A percentile compares a stretch with the other conserved stretches of the same genome.
phyloP scores from a whole-genome alignment of 2,113 vertebrate species.

The Menura novaehollandiae region DNA sequence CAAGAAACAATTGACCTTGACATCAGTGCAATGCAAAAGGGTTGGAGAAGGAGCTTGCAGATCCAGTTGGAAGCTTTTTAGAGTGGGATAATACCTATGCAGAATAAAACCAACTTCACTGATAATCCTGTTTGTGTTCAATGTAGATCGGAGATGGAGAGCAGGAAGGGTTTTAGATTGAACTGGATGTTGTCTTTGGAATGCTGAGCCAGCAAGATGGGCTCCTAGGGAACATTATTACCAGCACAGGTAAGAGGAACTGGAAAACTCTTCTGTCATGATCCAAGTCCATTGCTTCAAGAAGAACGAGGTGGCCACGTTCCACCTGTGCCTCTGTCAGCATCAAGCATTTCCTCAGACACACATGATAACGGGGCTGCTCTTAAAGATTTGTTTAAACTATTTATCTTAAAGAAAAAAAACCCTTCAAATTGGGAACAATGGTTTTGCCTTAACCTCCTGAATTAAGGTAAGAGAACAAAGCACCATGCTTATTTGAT shows the following conservation, averaged over 20 bases:
- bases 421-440: neutral
- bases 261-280: neutral
- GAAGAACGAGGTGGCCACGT: neutral
- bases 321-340: neutral
- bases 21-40: neutral
- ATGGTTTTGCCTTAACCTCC: neutral
- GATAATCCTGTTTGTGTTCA: neutral
- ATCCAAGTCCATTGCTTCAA: neutral
- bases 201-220: neutral
- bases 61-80: neutral
- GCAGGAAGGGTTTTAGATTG: neutral
- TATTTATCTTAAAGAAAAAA: neutral
- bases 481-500: neutral
- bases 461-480: neutral
- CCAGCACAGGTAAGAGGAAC: neutral
- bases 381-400: neutral
- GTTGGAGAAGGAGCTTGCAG: neutral
- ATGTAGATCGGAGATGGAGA: too few relatives aligned
- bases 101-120: neutral
- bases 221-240: neutral
- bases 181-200: neutral
- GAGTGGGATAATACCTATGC: neutral
- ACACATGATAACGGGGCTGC: neutral
- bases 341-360: rapidly evolving
- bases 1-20: neutral